These are phyloP conservation scores for Vandiemenella viatica DNA, from an alignment of 2,888 invertebrate species.

Conservation along the genomic window DNA sequence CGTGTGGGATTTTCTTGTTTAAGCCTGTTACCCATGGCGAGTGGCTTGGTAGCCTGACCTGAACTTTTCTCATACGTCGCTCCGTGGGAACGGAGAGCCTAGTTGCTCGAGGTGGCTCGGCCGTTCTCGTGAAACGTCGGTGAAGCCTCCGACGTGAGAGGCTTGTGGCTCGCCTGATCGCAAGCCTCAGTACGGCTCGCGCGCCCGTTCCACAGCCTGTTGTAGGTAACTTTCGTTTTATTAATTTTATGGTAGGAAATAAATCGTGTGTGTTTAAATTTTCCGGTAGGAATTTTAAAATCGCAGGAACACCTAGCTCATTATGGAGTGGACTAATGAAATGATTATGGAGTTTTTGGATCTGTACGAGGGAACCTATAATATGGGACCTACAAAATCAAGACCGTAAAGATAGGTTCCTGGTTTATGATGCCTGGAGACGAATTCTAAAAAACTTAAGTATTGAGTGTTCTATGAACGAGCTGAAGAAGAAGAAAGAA, in stretches of 20 bases:
- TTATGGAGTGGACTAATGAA: slow-evolving; percentile 6
- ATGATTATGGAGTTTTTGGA: slow-evolving; percentile 5
- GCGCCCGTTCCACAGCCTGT: neutral
- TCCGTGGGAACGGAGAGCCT: neutral
- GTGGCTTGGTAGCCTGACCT: no score
- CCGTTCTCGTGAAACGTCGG: neutral
- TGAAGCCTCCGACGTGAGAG: neutral
- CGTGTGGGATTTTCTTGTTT: no score
- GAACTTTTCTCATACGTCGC: neutral
- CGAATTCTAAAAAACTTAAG: neutral
- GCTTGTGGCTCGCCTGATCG: neutral
- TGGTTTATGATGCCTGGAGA: slow-evolving; percentile 4
- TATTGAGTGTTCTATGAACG: slow-evolving; percentile 2
- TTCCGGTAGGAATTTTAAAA: neutral
- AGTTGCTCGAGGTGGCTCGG: neutral
- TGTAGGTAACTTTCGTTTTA: neutral
- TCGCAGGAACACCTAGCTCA: neutral
- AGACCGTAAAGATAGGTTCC: slow-evolving; percentile 2
- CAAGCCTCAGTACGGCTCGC: neutral
- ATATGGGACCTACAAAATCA: slow-evolving; percentile 1
- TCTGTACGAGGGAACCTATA: slow-evolving; percentile 2
- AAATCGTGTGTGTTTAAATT: no score
- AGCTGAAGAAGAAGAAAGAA: slow-evolving; percentile 7
- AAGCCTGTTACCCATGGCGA: no score
- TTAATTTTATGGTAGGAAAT: no score